Conservation (phyloP, 1,140 invertebrate species). For the Drosophila ambigua region DNA sequence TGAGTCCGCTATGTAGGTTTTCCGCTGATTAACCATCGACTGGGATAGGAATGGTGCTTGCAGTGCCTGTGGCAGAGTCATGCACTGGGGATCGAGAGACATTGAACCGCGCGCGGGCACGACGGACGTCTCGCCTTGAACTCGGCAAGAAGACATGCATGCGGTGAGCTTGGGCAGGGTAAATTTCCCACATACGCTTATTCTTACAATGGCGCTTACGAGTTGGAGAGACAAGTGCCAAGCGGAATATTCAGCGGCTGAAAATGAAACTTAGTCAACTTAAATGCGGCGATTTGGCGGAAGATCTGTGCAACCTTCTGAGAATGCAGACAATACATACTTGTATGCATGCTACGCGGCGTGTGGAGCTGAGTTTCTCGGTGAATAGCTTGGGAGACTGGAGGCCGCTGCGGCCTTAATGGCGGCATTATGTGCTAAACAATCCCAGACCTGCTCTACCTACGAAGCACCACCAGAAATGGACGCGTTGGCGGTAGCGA, state of each 20-base stretch:
- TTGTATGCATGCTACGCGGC: no score
- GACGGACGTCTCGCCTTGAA: constrained; percentile 54
- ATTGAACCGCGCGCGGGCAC: constrained; percentile 25
- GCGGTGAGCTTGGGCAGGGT: neutral
- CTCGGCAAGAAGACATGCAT: constrained; percentile 26
- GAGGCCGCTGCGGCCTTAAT: constrained; percentile 64
- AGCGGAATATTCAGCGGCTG: constrained; percentile 46
- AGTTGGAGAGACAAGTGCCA: constrained; percentile 25
- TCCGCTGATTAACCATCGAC: constrained; percentile 6
- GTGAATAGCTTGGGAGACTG: constrained; percentile 44
- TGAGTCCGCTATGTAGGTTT: constrained; percentile 1
- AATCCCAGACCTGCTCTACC: constrained; percentile 42
- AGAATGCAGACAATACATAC: constrained; percentile 12
- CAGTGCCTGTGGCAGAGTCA: constrained; percentile 39
- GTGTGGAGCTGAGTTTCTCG: neutral
- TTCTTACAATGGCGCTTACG: constrained; percentile 18
- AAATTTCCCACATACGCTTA: constrained; percentile 58
- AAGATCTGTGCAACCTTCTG: constrained; percentile 24
- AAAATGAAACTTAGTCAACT: constrained; percentile 71
- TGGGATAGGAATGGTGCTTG: neutral
- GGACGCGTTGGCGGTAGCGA: constrained; percentile 48
- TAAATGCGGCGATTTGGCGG: constrained; percentile 64
- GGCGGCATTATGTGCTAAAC: constrained; percentile 79
- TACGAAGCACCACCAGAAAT: constrained; percentile 43
- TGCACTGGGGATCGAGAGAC: constrained; percentile 27